Base-by-base conservation (phyloP, 2,888 invertebrate genomes). In the Amblyjoppa proteus region DNA sequence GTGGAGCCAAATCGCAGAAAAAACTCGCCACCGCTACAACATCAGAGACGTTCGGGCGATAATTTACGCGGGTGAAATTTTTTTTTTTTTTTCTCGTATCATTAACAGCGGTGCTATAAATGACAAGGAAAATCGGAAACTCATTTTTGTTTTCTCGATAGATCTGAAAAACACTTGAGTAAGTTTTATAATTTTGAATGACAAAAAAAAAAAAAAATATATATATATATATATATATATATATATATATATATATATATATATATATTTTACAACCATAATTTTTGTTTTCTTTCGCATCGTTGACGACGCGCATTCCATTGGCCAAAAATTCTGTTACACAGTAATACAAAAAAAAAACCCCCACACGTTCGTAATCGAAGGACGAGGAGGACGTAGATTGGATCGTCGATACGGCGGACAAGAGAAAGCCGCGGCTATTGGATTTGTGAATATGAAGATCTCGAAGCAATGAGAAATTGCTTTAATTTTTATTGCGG, bases 21-120 rank as follows among this genome's bases (percentile, higher is more conserved):
- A 96, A 95, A 92, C 96, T 96, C 92, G 95, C 93, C 92, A 96
- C 90, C 92, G 96, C 97, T 97, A 96, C 93, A 96, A 96, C 95
- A 95, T 91, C 89, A 92, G 92, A 92, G 91, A 92, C 89, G 89
- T 87, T 78, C 87, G 89, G 88, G 89, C 90, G 56, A 84, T 83
- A 77, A 84, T 80, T 86, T 81, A 64, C 78, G 58, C 79, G 68
- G 13, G 20, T 70, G 20, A 53, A 71, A 56, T 75, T 41, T 58
- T 53, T 74, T 45, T 80, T 64, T 25, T 64, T 74, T 25, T 49
- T 25, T 75, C 58, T 58, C 25, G 58, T 58, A 58, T 31, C 25
- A 31, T 31, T 49, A 28, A 64, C 64, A 28, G n/a, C 56, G 13
- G n/a, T 68, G 71, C 64, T 61, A 78, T 38, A 41, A 73, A 66